Conservation (phyloP, 2,797 vertebrate species). For the Erethizon dorsatum region DNA sequence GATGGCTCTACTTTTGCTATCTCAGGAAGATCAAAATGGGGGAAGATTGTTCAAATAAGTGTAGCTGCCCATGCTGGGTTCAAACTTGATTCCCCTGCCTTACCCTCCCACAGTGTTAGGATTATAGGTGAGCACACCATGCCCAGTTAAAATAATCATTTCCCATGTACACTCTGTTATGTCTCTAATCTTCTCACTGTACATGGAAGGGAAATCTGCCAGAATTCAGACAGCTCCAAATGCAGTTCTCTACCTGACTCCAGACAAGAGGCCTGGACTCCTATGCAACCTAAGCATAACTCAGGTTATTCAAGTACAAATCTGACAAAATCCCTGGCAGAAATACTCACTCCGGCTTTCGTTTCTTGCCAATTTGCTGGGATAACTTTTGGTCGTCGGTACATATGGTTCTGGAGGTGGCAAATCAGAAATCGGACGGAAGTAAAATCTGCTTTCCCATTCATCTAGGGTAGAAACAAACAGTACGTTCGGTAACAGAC, state of each 20-base stretch:
- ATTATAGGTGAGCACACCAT: not conserved
- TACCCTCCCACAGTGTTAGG: not conserved
- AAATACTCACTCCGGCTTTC: slow-evolving; percentile 93
- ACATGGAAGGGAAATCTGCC: not conserved
- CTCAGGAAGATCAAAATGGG: slow-evolving; percentile 58
- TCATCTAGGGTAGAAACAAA: slow-evolving; percentile 92
- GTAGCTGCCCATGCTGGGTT: not conserved
- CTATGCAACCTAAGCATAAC: not conserved
- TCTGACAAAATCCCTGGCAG: not conserved
- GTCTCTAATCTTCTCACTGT: not conserved
- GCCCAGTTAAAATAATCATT: not conserved
- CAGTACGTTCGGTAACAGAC: slow-evolving; percentile 69
- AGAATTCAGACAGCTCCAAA: not conserved
- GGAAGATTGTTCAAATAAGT: slow-evolving; percentile 25
- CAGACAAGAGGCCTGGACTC: not conserved
- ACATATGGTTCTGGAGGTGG: slow-evolving; percentile 97
- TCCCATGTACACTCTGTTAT: not conserved
- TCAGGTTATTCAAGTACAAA: not conserved
- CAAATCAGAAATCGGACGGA: slow-evolving; percentile 96
- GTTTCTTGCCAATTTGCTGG: slow-evolving; percentile 94
- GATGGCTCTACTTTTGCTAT: slow-evolving; percentile 15
- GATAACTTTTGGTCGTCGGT: slow-evolving; percentile 94
- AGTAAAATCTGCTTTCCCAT: slow-evolving; percentile 97
- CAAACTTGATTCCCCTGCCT: not conserved
- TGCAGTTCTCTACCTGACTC: not conserved